Evolutionary conservation across 2,888 invertebrate species (phyloP), one percentile per base, ranked within the genome.

Genomic region (Ochropleura leucogaster): DNA sequence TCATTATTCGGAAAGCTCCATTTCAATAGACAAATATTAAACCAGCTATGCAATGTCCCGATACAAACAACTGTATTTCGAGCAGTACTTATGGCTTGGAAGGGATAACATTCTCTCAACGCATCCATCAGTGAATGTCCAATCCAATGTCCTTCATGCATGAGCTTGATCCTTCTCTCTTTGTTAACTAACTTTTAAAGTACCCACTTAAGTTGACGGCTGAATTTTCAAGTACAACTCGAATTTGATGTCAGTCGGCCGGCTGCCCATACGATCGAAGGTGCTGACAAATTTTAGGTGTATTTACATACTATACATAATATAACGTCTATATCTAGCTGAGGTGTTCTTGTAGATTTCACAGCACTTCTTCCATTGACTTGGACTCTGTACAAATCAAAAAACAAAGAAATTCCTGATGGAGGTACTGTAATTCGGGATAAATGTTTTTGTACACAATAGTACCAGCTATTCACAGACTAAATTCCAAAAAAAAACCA

Each of bases 401-500:
- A 8, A 6, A 14, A 57, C 14, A 7, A 6, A 12, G 12, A 55
- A 53, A n/a, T 53, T 20, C 53, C 10, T 1, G 8, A 51, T n/a
- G 9, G 30, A 30, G 8, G 8, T n/a, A 53, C 53, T 53, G n/a
- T 10, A n/a, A n/a, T n/a, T 0, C n/a, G n/a, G 4, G 12, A 10
- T 5, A 20, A 9, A 20, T 18, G 18, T 51, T 18, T 80, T 66
- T 75, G 69, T 42, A n/a, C 3, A 4, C 7, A 63, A 59, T 40
- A 60, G 53, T 85, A 74, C 77, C 40, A 57, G 18, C 42, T 44
- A 71, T 67, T 51, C 9, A 64, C 18, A 72, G 55, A 49, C 65
- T 68, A 67, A 74, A 77, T 77, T 73, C 71, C 49, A 3, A 75
- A 73, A 87, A n/a, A 70, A 82, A 79, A 84, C 68, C 74, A 81